phyloP scores from a whole-genome alignment of 1,140 invertebrate species.

The Habropoda laboriosa region DNA sequence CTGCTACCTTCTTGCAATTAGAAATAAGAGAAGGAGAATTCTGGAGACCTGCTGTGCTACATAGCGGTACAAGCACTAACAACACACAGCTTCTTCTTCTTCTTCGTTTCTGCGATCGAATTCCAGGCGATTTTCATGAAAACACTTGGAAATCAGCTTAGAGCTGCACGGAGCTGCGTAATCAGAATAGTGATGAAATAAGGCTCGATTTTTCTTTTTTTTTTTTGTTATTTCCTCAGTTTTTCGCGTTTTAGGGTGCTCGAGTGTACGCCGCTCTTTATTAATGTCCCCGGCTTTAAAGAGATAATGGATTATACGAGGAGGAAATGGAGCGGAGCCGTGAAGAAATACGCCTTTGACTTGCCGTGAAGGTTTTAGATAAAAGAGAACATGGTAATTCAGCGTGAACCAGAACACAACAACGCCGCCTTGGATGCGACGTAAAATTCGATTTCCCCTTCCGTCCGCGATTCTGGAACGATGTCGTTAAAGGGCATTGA shows the following conservation, averaged over 20 bases:
- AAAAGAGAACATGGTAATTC: conserved; percentile 39
- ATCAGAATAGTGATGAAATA: too few relatives aligned
- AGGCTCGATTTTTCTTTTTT: neutral
- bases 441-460: conserved; percentile 28
- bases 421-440: neutral
- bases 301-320: conserved; percentile 22
- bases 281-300: conserved; percentile 35
- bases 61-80: too few relatives aligned
- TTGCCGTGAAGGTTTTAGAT: conserved; percentile 7
- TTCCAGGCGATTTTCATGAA: too few relatives aligned
- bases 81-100: too few relatives aligned
- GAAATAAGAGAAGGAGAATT: too few relatives aligned
- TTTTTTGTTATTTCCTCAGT: neutral
- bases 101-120: too few relatives aligned
- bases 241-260: neutral
- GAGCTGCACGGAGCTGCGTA: too few relatives aligned
- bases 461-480: neutral
- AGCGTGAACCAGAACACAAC: conserved; percentile 8
- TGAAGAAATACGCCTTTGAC: conserved; percentile 13
- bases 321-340: neutral
- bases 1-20: too few relatives aligned
- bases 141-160: too few relatives aligned
- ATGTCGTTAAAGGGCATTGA: conserved; percentile 12
- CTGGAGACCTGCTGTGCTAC: too few relatives aligned
- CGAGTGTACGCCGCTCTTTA: conserved; percentile 11